phyloP scores from a whole-genome alignment of 1,140 invertebrate species.

The Cataglyphis hispanica region DNA sequence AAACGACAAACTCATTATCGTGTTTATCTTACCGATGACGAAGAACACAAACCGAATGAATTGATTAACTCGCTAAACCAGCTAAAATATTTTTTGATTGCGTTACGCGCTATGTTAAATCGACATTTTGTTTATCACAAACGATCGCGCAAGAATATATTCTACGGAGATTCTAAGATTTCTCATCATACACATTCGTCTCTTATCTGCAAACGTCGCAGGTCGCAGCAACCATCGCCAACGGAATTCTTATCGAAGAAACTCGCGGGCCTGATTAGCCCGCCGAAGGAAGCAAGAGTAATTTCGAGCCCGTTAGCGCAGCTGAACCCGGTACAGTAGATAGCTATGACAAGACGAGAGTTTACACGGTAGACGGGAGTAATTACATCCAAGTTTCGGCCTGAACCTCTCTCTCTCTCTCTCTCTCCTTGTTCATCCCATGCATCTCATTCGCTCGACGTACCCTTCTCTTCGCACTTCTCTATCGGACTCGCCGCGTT shows the following conservation, averaged over 20 bases:
- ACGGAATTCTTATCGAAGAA: conserved; percentile 75
- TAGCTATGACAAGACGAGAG: conserved; percentile 80
- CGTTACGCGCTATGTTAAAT: background rate
- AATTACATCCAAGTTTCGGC: conserved; percentile 81
- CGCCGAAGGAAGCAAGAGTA: conserved; percentile 78
- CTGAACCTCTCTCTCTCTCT: conserved; percentile 65
- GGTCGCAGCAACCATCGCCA: conserved; percentile 28
- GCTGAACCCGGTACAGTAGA: conserved; percentile 74
- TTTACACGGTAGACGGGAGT: conserved; percentile 80
- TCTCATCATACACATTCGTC: background rate
- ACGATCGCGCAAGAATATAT: background rate
- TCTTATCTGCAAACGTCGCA: background rate
- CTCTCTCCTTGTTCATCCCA: conserved; percentile 50
- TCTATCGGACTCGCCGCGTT: conserved; percentile 46
- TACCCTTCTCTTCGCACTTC: conserved; percentile 1
- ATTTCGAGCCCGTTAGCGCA: conserved; percentile 75
- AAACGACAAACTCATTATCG: conserved; percentile 35
- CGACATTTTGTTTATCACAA: background rate
- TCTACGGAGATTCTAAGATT: background rate
- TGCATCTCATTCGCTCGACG: background rate
- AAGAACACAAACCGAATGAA: background rate
- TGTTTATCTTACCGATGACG: conserved; percentile 34
- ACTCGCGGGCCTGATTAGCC: conserved; percentile 76
- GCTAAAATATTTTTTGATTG: background rate
- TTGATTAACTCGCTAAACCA: conserved; percentile 29